Evolutionary conservation across 2,797 vertebrate species (phyloP).

Genomic region (Sebastes steindachneri): DNA sequence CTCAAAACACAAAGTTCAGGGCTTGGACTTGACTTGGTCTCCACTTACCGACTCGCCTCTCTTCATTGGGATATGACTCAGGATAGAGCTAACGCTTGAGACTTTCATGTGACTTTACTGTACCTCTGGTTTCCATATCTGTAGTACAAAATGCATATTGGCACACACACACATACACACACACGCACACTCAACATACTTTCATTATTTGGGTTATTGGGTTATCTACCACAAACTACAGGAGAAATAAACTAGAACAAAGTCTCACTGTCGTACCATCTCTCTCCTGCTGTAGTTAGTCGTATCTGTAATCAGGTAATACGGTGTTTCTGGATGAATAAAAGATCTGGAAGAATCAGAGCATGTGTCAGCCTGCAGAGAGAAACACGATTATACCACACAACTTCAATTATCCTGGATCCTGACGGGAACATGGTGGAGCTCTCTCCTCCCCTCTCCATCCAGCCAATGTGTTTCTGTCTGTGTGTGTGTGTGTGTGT

Average conservation of each 20-base stretch:
- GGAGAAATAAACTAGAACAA: background rate
- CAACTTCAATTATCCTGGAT: background rate
- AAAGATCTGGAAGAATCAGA: background rate
- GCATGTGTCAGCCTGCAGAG: constrained; percentile 28
- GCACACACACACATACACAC: no score
- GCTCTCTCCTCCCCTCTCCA: background rate
- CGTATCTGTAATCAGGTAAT: background rate
- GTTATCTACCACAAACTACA: background rate
- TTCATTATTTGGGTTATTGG: background rate
- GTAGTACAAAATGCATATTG: no score
- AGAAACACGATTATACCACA: background rate
- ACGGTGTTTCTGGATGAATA: background rate
- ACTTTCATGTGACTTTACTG: background rate
- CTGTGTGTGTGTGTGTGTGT: no score
- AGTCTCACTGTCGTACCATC: background rate
- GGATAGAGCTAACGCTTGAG: background rate
- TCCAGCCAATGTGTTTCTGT: background rate
- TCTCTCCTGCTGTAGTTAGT: background rate
- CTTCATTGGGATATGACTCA: no score
- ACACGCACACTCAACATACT: background rate
- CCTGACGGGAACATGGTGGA: background rate
- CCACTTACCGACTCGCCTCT: no score
- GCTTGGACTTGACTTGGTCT: background rate
- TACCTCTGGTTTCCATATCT: no score
- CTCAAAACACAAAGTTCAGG: background rate